phyloP scores from a whole-genome alignment of 1,140 invertebrate species.

The Pseudobourletiella spinata region DNA sequence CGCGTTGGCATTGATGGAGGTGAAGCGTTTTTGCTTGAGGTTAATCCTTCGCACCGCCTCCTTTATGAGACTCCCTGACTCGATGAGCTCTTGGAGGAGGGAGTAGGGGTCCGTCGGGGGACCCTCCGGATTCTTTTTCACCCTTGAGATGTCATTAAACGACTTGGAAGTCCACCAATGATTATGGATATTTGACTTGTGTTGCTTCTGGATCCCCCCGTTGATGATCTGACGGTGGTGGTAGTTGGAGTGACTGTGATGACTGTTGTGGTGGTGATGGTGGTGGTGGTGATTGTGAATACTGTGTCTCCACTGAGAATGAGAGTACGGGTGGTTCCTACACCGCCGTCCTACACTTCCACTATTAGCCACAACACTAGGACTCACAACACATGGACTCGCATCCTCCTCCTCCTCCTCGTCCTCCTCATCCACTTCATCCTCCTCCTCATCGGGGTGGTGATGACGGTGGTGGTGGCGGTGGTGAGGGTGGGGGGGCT shows the following conservation, averaged over 20 bases:
- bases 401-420: neutral
- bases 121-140: neutral
- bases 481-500: neutral
- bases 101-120: conserved; percentile 54
- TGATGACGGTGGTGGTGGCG: too few relatives aligned
- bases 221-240: conserved; percentile 2
- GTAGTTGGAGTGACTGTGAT: too few relatives aligned
- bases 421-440: neutral
- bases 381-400: neutral
- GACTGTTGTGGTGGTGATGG: too few relatives aligned
- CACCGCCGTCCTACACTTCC: conserved; percentile 7
- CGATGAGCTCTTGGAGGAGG: conserved; percentile 52
- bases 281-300: conserved; percentile 11
- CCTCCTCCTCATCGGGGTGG: too few relatives aligned
- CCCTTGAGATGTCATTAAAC: conserved; percentile 14
- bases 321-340: conserved; percentile 23
- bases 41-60: conserved; percentile 53
- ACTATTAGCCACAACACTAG: conserved; percentile 4
- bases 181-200: conserved; percentile 3
- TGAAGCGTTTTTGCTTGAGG: conserved; percentile 15
- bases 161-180: conserved; percentile 26
- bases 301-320: conserved; percentile 18
- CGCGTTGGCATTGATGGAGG: conserved; percentile 1
- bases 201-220: conserved; percentile 19
- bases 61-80: conserved; percentile 58